Conservation (phyloP, 2,888 invertebrate genomes). For the Sceliomorpha sp. region DNA sequence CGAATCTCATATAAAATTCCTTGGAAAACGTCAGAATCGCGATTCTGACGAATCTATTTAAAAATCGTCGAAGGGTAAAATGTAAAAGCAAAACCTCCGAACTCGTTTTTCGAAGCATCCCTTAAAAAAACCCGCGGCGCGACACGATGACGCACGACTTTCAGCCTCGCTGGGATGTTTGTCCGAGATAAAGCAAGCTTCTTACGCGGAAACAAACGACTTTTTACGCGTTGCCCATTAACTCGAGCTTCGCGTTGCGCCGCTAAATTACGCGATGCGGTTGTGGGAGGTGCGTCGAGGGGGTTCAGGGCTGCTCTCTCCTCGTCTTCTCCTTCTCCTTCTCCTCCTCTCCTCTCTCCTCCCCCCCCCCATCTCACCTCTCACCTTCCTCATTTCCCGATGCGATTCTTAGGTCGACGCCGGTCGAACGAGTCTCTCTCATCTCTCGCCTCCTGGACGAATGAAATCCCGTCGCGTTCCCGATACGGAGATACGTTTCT, state of each 20-base stretch:
- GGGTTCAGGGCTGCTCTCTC: conserved; percentile 16
- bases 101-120: background rate
- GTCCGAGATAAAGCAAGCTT: conserved; percentile 27
- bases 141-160: conserved; percentile 20
- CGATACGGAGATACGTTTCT: conserved; percentile 33
- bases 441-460: conserved; percentile 20
- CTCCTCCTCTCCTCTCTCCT: too few species aligned
- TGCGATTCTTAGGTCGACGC: conserved; percentile 7
- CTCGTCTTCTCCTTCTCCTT: background rate
- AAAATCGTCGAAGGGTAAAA: background rate
- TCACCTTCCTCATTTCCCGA: too few species aligned
- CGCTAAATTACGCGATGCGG: conserved; percentile 43
- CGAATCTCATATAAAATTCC: too few species aligned
- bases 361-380: conserved; percentile 15
- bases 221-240: conserved; percentile 49
- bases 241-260: conserved; percentile 36
- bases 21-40: too few species aligned
- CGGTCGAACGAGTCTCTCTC: too few species aligned
- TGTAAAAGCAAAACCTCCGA: background rate
- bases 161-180: conserved; percentile 11
- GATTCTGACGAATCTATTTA: too few species aligned
- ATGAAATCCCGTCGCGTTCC: conserved; percentile 41
- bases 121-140: conserved; percentile 20
- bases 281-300: conserved; percentile 40
- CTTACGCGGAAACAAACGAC: conserved; percentile 39